Evolutionary conservation across 2,888 invertebrate species (phyloP).

Genomic region (Drosophila mercatorum): DNA sequence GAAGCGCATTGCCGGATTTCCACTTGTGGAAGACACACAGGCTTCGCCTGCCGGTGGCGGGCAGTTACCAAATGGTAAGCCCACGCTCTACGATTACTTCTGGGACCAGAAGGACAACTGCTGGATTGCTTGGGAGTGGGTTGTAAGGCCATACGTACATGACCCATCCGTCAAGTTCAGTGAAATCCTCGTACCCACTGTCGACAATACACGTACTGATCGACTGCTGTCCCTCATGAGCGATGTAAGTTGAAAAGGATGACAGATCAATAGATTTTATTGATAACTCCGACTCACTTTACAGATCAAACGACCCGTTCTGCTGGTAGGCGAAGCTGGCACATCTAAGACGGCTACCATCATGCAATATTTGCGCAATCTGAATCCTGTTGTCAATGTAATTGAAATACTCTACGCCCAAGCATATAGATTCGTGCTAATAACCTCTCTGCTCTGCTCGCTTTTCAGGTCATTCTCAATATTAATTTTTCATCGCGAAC

Average conservation of each 20-base stretch:
- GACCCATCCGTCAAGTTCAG: conserved; percentile 89
- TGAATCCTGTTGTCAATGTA: conserved; percentile 89
- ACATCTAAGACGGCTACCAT: conserved; percentile 97
- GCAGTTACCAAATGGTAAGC: conserved; percentile 89
- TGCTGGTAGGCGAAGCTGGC: conserved; percentile 95
- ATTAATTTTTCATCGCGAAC: conserved; percentile 97
- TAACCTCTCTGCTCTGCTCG: conserved; percentile 4
- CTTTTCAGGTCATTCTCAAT: conserved; percentile 89
- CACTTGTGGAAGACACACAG: conserved; percentile 88
- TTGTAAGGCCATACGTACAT: conserved; percentile 91
- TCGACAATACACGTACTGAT: conserved; percentile 92
- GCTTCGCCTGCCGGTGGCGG: conserved; percentile 89
- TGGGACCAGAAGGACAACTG: conserved; percentile 88
- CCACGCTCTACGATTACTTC: conserved; percentile 93
- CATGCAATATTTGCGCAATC: conserved; percentile 90
- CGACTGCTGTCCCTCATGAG: conserved; percentile 92
- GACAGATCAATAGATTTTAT: neutral
- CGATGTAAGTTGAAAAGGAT: conserved; percentile 85
- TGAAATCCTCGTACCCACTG: conserved; percentile 95
- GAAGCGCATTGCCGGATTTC: conserved; percentile 88
- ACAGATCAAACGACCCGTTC: conserved; percentile 90
- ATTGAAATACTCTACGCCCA: conserved; percentile 45
- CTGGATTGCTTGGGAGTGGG: conserved; percentile 95
- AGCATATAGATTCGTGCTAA: conserved; percentile 32
- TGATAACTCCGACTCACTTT: conserved; percentile 2